These are phyloP conservation scores for Arvicanthis niloticus DNA, from an alignment of 2,113 vertebrate genomes.

Conservation along the genomic window DNA sequence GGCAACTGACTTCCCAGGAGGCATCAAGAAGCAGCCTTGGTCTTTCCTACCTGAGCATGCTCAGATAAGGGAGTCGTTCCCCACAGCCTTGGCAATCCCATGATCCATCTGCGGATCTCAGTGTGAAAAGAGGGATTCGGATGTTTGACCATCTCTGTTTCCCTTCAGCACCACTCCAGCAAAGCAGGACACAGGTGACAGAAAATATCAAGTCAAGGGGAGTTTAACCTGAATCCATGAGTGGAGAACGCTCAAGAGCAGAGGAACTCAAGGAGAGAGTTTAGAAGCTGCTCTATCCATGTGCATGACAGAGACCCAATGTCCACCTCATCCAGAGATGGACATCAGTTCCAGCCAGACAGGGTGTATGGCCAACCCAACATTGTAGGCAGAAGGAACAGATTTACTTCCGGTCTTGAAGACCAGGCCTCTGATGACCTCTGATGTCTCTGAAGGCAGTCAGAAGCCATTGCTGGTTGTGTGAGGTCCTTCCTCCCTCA, in stretches of 20 bases:
- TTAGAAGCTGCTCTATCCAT: accelerated
- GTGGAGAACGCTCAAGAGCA: background rate
- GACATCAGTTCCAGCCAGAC: accelerated
- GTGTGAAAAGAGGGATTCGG: background rate
- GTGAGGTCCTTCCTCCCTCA: accelerated
- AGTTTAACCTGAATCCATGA: background rate
- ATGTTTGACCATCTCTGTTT: background rate
- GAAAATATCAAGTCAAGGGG: background rate
- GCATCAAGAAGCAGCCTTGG: accelerated
- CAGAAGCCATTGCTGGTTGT: too few species aligned
- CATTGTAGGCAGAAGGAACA: background rate
- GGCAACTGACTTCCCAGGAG: too few species aligned
- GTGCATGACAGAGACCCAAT: accelerated
- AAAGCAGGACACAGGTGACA: background rate
- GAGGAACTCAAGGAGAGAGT: accelerated
- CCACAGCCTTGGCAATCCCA: accelerated
- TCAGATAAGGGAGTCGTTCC: background rate
- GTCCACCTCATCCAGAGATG: background rate
- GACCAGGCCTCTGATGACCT: background rate
- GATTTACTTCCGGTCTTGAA: background rate
- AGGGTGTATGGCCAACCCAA: background rate
- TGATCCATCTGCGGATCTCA: background rate
- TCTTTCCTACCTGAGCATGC: accelerated
- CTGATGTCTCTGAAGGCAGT: accelerated
- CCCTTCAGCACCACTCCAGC: background rate